Conservation (phyloP, 2,888 invertebrate genomes). For the Corythucha ciliata region DNA sequence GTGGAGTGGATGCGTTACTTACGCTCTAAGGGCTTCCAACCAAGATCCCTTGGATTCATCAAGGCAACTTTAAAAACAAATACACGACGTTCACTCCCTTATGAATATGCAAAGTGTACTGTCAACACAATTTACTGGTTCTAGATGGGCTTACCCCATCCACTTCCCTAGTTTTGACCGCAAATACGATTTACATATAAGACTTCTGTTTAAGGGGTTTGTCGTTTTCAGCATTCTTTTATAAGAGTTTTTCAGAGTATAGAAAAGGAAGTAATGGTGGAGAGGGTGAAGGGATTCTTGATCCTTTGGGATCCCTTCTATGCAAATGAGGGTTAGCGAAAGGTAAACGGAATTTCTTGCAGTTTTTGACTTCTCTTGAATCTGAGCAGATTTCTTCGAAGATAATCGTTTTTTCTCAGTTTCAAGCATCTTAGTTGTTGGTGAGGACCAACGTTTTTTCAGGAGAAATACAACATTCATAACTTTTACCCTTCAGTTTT, state of each 20-base stretch:
- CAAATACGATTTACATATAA: constrained; percentile 33
- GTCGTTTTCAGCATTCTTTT: too few relatives aligned
- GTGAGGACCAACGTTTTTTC: too few relatives aligned
- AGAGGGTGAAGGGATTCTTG: constrained; percentile 6
- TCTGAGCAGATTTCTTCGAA: too few relatives aligned
- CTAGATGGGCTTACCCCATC: constrained; percentile 18
- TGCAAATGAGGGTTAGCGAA: too few relatives aligned
- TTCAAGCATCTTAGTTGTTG: too few relatives aligned
- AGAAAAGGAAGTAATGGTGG: neutral
- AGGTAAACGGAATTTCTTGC: too few relatives aligned
- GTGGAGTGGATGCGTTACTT: constrained; percentile 17
- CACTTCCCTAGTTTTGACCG: constrained; percentile 25
- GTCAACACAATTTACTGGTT: constrained; percentile 32
- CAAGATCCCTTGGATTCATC: constrained; percentile 28
- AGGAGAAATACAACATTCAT: constrained; percentile 12
- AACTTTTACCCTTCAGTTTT: constrained; percentile 5
- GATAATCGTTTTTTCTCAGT: too few relatives aligned
- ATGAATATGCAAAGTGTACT: constrained; percentile 29
- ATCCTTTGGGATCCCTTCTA: neutral
- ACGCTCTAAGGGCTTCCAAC: constrained; percentile 19
- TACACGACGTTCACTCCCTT: constrained; percentile 31
- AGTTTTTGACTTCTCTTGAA: too few relatives aligned
- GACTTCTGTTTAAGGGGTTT: constrained; percentile 30
- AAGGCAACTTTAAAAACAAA: constrained; percentile 32
- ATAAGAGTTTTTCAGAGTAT: too few relatives aligned